Evolutionary conservation across 2,888 invertebrate species (phyloP).

Genomic region (Lycophotia porphyrea): DNA sequence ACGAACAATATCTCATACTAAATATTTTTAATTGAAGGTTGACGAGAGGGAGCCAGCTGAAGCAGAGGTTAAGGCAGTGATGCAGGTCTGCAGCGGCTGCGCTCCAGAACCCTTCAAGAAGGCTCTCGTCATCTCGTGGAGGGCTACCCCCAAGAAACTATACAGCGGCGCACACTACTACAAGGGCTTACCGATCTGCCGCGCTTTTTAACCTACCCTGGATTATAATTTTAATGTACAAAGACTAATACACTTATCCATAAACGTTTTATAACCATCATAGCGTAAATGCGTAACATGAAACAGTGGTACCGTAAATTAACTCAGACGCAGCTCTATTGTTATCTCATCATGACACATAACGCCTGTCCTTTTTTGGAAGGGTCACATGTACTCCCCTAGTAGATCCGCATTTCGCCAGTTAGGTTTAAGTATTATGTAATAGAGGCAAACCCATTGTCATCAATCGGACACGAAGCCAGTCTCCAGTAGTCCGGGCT

Average conservation of each 20-base stretch:
- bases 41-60: constrained; percentile 95
- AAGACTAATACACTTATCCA: constrained; percentile 45
- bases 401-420: background rate
- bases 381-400: background rate
- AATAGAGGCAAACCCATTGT: background rate
- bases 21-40: constrained; percentile 80
- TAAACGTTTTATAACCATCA: constrained; percentile 28
- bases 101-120: constrained; percentile 94
- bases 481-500: background rate
- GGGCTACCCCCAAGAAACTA: constrained; percentile 92
- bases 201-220: constrained; percentile 87
- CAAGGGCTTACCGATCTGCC: constrained; percentile 92
- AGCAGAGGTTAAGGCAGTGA: constrained; percentile 94
- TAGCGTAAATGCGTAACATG: background rate
- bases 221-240: constrained; percentile 55
- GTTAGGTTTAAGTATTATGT: background rate
- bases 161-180: constrained; percentile 93
- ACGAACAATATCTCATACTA: background rate
- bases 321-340: background rate
- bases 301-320: background rate
- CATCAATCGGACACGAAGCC: background rate
- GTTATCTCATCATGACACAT: background rate
- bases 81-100: constrained; percentile 94
- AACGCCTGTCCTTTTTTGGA: background rate
- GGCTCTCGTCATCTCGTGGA: constrained; percentile 94